Evolutionary conservation across 2,797 vertebrate genomes (phyloP).

Genomic region (Capromys pilorides): DNA sequence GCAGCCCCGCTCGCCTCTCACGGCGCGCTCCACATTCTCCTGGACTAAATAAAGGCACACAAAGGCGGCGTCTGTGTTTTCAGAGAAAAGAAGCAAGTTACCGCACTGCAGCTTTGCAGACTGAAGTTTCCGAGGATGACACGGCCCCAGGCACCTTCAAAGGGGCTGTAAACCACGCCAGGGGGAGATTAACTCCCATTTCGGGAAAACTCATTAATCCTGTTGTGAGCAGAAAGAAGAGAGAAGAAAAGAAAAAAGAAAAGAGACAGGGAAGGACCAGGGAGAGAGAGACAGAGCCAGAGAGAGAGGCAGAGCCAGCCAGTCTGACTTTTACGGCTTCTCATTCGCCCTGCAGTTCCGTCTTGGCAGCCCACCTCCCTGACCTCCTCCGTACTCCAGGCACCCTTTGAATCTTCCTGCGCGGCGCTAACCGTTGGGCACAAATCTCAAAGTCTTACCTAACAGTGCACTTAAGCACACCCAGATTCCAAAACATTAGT

Average conservation of each 20-base stretch:
- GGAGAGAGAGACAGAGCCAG: background rate
- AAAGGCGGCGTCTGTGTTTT: constrained; percentile 56
- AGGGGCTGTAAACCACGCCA: constrained; percentile 46
- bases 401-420: background rate
- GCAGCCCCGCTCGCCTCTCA: background rate
- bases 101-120: background rate
- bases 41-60: constrained; percentile 62
- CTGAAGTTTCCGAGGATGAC: constrained; percentile 6
- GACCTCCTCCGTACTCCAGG: background rate
- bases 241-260: rapidly evolving
- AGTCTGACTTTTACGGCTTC: constrained; percentile 76
- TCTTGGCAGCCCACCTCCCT: constrained; percentile 30
- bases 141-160: constrained; percentile 37
- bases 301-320: constrained; percentile 27
- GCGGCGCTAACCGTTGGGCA: background rate
- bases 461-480: background rate
- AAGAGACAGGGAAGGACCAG: too few species aligned
- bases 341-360: constrained; percentile 63
- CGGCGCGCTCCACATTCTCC: background rate
- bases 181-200: background rate
- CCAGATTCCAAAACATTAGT: background rate
- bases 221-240: constrained; percentile 40
- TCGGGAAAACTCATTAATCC: constrained; percentile 44
- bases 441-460: background rate
- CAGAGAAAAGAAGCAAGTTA: constrained; percentile 55